A percentile compares a stretch with the other conserved stretches of the same genome.
phyloP scores from a whole-genome alignment of 2,113 vertebrate genomes.

The Chaenocephalus aceratus region DNA sequence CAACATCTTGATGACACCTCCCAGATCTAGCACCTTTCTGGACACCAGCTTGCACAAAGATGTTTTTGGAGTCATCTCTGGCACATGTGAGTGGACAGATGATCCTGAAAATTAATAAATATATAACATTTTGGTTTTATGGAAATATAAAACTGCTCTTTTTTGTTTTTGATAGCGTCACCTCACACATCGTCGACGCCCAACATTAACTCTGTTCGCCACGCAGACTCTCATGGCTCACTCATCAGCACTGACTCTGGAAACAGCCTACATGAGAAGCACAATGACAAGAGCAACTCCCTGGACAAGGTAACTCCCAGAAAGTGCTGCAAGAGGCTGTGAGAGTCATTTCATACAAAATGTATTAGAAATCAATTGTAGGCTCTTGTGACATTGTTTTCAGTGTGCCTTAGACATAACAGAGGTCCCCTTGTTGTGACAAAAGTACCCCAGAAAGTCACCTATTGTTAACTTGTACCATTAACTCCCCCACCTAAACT shows the following conservation, averaged over 20 bases:
- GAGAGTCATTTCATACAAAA: not conserved
- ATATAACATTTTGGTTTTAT: not conserved
- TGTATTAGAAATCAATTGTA: slow-evolving; percentile 5
- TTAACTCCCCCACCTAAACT: slow-evolving; percentile 71
- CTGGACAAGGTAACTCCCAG: slow-evolving; percentile 91
- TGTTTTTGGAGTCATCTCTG: slow-evolving; percentile 96
- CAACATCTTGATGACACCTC: slow-evolving; percentile 90
- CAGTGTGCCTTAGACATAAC: not conserved
- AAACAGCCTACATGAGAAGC: slow-evolving; percentile 92
- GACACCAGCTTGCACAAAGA: slow-evolving; percentile 96
- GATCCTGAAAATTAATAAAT: not conserved
- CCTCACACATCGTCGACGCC: slow-evolving; percentile 94
- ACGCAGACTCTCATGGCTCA: slow-evolving; percentile 93
- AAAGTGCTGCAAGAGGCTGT: too few species aligned
- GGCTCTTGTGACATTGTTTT: not conserved
- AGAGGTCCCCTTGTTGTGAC: slow-evolving; percentile 1
- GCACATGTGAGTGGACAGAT: slow-evolving; percentile 86
- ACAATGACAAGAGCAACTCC: slow-evolving; percentile 91
- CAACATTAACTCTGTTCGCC: slow-evolving; percentile 91
- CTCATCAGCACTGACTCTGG: slow-evolving; percentile 96
- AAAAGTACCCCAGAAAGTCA: slow-evolving; percentile 19
- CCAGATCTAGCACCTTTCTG: slow-evolving; percentile 88
- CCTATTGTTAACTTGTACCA: slow-evolving; percentile 74
- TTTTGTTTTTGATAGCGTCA: slow-evolving; percentile 82
- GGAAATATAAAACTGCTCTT: not conserved